Evolutionary conservation across 2,113 vertebrate species (phyloP).

Genomic region (Tachycineta bicolor): DNA sequence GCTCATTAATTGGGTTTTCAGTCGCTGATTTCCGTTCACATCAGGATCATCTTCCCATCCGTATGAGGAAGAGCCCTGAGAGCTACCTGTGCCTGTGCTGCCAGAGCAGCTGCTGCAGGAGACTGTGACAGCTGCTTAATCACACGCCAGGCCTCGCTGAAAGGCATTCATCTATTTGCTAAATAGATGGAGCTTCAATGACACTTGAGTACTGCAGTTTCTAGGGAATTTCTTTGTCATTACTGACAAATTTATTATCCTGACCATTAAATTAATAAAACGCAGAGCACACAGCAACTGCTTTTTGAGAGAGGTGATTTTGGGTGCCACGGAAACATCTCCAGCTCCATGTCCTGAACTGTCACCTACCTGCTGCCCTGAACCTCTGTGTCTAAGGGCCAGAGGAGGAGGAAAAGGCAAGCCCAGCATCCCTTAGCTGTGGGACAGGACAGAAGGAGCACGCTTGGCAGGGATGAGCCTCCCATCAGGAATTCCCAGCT

Average conservation of each 20-base stretch:
- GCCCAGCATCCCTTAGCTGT: neutral
- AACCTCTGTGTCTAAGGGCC: neutral
- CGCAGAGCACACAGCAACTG: neutral
- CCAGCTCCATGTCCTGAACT: neutral
- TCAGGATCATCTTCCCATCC: neutral
- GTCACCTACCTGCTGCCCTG: neutral
- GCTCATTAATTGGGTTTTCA: neutral
- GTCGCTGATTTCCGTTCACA: neutral
- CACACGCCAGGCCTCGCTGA: neutral
- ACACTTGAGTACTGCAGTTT: constrained; percentile 43
- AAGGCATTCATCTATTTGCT: constrained; percentile 62
- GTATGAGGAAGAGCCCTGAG: neutral
- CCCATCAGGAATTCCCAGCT: neutral
- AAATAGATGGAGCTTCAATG: constrained; percentile 64
- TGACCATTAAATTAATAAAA: constrained; percentile 46
- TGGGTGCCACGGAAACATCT: neutral
- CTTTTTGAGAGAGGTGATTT: neutral
- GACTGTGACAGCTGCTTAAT: constrained; percentile 53
- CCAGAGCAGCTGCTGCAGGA: neutral
- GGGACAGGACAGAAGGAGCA: neutral
- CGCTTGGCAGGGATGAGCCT: neutral
- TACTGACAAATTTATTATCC: constrained; percentile 64
- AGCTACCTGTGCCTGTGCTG: neutral
- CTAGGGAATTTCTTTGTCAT: constrained; percentile 58
- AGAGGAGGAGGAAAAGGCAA: neutral